Evolutionary conservation across 2,888 invertebrate species (phyloP), one percentile per base, ranked within the genome.

Genomic region (Trachelus tabidus): DNA sequence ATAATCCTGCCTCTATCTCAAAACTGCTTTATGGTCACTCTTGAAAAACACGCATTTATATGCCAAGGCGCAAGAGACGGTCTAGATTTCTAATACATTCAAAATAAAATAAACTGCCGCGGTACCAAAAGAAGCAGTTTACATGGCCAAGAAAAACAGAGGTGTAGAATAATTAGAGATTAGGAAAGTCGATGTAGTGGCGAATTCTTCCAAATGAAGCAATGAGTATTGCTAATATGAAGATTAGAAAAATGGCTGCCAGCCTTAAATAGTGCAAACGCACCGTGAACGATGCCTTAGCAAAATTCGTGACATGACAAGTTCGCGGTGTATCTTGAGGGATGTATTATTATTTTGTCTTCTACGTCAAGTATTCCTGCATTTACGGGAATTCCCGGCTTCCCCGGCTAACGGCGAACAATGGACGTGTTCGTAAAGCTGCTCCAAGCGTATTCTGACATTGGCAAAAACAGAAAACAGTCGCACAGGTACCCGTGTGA

Each of bases 231-330:
- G 23, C 23, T 23, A 56, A 23, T 56, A 56, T 9, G 56, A 56
- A 23, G 15, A 56, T 56, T 56, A 56, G 56, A 23, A 56, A 56
- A 56, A 56, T 23, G 56, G 56, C 56, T 56, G 56, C 56, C 76
- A 78, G 69, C 12, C 77, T 56, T 74, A 76, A 69, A 69, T 73
- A 76, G 80, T 76, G 76, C 33, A 56, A 77, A 77, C 68, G 77
- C 76, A 73, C 56, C 71, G 68, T 73, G 79, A 77, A 73, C 35
- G 73, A 78, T 80, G 80, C 78, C 81, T 81, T 80, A 80, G 23
- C 56, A 23, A 56, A 23, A 23, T 56, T 56, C 56, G 56, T 9
- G 56, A 23, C 9, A 56, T 56, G 56, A 56, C 56, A 56, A 56
- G 56, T 56, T 56, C 9, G 23, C 56, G 23, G 56, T 56, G 56